These are phyloP conservation scores for Calephelis nemesis DNA, from an alignment of 1,140 invertebrate species.

Conservation along the genomic window DNA sequence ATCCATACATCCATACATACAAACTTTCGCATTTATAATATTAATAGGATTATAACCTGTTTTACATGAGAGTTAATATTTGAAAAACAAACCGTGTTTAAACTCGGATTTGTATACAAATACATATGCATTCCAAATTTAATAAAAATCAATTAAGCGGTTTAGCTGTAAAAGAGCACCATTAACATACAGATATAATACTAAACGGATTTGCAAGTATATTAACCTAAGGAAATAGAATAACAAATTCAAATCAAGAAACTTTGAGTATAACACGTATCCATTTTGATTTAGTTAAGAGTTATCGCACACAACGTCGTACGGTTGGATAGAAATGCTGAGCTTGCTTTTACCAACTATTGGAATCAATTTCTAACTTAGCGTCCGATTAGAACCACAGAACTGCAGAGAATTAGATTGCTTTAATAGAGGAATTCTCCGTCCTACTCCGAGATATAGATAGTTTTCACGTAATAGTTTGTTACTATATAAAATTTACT, in stretches of 20 bases:
- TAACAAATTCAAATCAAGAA: constrained; percentile 14
- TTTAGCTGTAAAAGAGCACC: no score
- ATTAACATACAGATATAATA: no score
- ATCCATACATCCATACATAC: no score
- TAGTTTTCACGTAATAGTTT: background rate
- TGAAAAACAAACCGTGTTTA: no score
- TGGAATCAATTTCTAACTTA: constrained; percentile 54
- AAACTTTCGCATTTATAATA: no score
- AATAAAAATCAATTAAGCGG: no score
- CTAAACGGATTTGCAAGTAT: background rate
- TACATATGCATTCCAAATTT: no score
- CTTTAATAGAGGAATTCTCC: constrained; percentile 44
- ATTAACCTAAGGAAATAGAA: background rate
- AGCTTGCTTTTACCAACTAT: constrained; percentile 43
- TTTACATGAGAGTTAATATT: no score
- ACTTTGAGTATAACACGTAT: constrained; percentile 20
- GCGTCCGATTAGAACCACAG: constrained; percentile 42
- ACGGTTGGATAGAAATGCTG: constrained; percentile 37
- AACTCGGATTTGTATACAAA: no score
- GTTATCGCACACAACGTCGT: constrained; percentile 34
- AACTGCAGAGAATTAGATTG: constrained; percentile 48
- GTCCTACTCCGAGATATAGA: constrained; percentile 30
- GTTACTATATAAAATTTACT: no score
- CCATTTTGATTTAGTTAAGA: constrained; percentile 20
- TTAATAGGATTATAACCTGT: no score